Evolutionary conservation across 2,888 invertebrate genomes (phyloP), one percentile per base, ranked within the genome.

Genomic region (Drosophila barbarae): DNA sequence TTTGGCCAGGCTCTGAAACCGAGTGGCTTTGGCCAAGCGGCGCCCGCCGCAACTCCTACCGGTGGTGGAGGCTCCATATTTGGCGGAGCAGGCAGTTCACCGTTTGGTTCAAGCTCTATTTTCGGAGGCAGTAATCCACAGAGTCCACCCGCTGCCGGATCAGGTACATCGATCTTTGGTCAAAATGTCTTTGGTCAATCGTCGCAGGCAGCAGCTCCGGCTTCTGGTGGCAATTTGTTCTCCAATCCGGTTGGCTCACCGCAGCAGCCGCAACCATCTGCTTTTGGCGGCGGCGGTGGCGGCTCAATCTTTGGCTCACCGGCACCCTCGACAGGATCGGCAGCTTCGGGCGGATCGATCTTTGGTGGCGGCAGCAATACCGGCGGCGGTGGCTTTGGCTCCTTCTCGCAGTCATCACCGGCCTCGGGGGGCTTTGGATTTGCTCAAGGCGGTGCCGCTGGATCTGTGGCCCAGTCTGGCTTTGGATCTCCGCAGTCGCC

Each of bases 401-500:
- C 84, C 36, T 83, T 87, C 72, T 59, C 87, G 39, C 84, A 85
- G 49, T 35, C 72, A 1, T 28, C 75, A 3, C 60, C 76, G 0
- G 35, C 75, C 4, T 3, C 72, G 1, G 70, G 77, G 15, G 75
- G 64, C 1, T 76, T 84, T 49, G 85, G 82, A 3, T 82, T 79
- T 59, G 87, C 76, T 3, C 87, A 87, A 49, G 78, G 69, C 5
- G 83, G 75, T 1, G 83, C 74, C 1, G 86, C 85, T 1, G 74
- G 75, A 5, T 87, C 88, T 0, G 84, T 88, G 21, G 80, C 87
- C 0, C 88, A 86, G 44, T 74, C 84, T 1, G 88, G 87, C 0
- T 89, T 89, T 58, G 89, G 87, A 1, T 87, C 89, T 2, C 85
- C 88, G 4, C 86, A 72, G 41, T 72, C 72, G 36, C 81, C 73